A percentile compares a stretch with the other conserved stretches of the same genome.
Conservation (phyloP, 2,797 vertebrate genomes). For the Myotis pilosus region DNA sequence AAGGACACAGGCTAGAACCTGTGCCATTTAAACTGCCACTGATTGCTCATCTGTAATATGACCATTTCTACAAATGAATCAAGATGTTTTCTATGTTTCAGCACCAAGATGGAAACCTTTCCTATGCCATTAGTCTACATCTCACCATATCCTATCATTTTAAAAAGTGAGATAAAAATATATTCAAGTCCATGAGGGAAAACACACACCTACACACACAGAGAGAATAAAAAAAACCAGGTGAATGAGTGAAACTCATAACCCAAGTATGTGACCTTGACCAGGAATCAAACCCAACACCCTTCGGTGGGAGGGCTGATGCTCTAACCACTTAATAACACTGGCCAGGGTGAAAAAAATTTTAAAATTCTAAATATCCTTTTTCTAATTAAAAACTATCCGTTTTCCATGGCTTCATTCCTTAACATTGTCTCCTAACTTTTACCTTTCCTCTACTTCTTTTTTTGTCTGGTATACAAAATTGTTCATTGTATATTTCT, state of each 20-base stretch:
- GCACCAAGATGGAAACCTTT: not conserved
- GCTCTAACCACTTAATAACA: too few species aligned
- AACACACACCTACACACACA: not conserved
- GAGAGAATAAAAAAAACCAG: not conserved
- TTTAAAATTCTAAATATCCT: not conserved
- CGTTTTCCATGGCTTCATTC: not conserved
- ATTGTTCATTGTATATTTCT: not conserved
- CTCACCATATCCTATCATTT: not conserved
- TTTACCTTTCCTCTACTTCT: not conserved
- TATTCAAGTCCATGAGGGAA: not conserved
- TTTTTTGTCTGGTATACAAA: slow-evolving; percentile 8
- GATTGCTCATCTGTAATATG: not conserved
- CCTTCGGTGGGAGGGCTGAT: too few species aligned
- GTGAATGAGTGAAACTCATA: not conserved
- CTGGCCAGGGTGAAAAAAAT: not conserved
- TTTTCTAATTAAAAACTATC: not conserved
- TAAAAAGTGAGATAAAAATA: slow-evolving; percentile 7
- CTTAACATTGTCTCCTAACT: not conserved
- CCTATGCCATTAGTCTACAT: not conserved
- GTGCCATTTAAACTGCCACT: not conserved
- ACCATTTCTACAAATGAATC: not conserved
- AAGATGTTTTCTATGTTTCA: not conserved
- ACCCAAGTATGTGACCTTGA: too few species aligned
- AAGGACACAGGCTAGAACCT: not conserved
- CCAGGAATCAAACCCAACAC: too few species aligned